Evolutionary conservation across 2,797 vertebrate genomes (phyloP).

Genomic region (Champsocephalus gunnari): DNA sequence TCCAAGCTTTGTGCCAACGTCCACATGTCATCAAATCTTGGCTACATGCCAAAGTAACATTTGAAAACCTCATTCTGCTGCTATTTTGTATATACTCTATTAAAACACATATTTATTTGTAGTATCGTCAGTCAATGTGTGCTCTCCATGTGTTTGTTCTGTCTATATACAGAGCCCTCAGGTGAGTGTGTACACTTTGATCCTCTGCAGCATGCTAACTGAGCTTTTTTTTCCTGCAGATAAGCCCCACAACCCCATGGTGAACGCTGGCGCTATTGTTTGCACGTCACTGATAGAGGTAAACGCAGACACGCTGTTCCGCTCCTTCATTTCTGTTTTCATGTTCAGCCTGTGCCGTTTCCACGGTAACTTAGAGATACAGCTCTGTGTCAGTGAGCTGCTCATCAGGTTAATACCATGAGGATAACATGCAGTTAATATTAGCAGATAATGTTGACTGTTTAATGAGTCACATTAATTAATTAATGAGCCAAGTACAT

Average conservation of each 20-base stretch:
- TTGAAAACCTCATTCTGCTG: background rate
- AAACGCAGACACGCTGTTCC: slow-evolving; percentile 67
- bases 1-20: background rate
- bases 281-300: slow-evolving; percentile 99
- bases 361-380: slow-evolving; percentile 21
- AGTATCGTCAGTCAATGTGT: slow-evolving; percentile 31
- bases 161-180: slow-evolving; percentile 35
- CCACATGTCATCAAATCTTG: background rate
- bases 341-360: slow-evolving; percentile 36
- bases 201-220: slow-evolving; percentile 24
- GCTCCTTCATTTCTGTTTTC: slow-evolving; percentile 12
- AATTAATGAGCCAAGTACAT: slow-evolving; percentile 7
- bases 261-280: slow-evolving; percentile 98
- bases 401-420: slow-evolving; percentile 35
- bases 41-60: background rate
- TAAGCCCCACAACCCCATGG: slow-evolving; percentile 99
- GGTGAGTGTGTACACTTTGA: slow-evolving; percentile 30
- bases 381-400: slow-evolving; percentile 34
- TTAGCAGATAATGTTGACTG: slow-evolving; percentile 27
- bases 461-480: too few species aligned
- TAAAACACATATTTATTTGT: background rate
- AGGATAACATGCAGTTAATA: slow-evolving; percentile 22
- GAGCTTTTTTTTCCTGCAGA: slow-evolving; percentile 84
- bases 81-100: background rate
- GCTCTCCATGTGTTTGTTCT: slow-evolving; percentile 30